Conservation (phyloP, 2,113 vertebrate genomes). For the Echinops telfairi region DNA sequence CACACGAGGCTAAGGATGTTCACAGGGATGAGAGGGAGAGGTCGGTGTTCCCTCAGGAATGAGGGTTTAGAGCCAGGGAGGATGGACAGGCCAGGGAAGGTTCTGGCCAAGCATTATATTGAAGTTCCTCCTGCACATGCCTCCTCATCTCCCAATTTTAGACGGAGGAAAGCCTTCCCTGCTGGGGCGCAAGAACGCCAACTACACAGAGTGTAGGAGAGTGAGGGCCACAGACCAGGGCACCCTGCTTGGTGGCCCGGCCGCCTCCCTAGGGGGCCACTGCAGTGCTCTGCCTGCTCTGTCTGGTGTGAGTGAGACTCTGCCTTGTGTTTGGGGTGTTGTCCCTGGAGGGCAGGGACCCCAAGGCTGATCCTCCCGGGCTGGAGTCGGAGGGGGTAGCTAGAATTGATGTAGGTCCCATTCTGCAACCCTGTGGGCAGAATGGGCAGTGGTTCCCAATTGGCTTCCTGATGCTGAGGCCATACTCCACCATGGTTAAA, state of each 20-base stretch:
- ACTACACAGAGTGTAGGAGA: accelerated
- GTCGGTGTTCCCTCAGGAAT: neutral
- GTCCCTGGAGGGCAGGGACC: neutral
- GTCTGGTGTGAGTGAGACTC: neutral
- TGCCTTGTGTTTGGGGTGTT: accelerated
- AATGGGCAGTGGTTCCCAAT: neutral
- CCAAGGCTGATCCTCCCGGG: neutral
- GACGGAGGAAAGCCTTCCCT: neutral
- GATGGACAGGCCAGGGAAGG: neutral
- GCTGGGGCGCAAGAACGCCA: neutral
- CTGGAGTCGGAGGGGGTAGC: neutral
- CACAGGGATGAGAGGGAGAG: neutral
- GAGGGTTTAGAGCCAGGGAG: neutral
- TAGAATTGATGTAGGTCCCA: neutral
- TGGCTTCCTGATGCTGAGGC: neutral
- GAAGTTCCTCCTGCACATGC: neutral
- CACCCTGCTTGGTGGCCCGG: neutral
- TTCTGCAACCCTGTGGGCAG: neutral
- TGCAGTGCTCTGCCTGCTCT: neutral
- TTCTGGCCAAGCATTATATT: neutral
- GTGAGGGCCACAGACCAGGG: neutral
- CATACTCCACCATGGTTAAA: neutral
- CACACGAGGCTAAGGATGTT: neutral
- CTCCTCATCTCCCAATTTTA: no score
- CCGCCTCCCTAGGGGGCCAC: neutral